Percentiles rank a stretch among this genome's conserved stretches.
These are phyloP conservation scores for Gymnorhina tibicen DNA, from an alignment of 2,113 vertebrate genomes.

Conservation along the genomic window DNA sequence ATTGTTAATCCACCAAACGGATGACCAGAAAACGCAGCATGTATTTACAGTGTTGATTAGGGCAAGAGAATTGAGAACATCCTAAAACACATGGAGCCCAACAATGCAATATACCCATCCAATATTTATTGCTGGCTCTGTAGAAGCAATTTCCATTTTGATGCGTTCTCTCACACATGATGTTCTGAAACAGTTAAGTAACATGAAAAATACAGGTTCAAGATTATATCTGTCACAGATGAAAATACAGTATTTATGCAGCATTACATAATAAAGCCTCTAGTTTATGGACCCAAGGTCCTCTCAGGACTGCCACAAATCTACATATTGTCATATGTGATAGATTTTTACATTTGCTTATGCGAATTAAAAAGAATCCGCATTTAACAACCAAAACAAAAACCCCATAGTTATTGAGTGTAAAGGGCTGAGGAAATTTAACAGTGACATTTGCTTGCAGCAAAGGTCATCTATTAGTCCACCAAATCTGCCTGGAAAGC, in stretches of 20 bases:
- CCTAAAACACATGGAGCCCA: conserved; percentile 53
- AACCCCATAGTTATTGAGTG: background rate
- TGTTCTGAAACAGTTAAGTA: conserved; percentile 73
- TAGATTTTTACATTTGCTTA: conserved; percentile 48
- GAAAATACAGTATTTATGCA: conserved; percentile 75
- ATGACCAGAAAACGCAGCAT: background rate
- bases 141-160: conserved; percentile 78
- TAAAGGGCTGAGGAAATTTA: background rate
- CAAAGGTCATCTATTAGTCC: conserved; percentile 8
- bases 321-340: conserved; percentile 36
- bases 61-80: conserved; percentile 35
- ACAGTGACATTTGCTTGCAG: conserved; percentile 2
- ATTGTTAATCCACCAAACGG: conserved; percentile 43
- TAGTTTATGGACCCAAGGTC: conserved; percentile 65
- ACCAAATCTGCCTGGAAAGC: background rate
- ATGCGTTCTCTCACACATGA: conserved; percentile 65
- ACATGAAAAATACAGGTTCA: conserved; percentile 73
- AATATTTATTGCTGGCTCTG: conserved; percentile 74
- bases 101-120: conserved; percentile 50
- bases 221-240: conserved; percentile 74
- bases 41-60: conserved; percentile 54
- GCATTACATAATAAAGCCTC: conserved; percentile 72
- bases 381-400: conserved; percentile 15
- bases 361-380: conserved; percentile 14
- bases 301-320: conserved; percentile 54